Evolutionary conservation across 2,113 vertebrate genomes (phyloP), one percentile per base, ranked within the genome.

Genomic region (Sapajus apella): DNA sequence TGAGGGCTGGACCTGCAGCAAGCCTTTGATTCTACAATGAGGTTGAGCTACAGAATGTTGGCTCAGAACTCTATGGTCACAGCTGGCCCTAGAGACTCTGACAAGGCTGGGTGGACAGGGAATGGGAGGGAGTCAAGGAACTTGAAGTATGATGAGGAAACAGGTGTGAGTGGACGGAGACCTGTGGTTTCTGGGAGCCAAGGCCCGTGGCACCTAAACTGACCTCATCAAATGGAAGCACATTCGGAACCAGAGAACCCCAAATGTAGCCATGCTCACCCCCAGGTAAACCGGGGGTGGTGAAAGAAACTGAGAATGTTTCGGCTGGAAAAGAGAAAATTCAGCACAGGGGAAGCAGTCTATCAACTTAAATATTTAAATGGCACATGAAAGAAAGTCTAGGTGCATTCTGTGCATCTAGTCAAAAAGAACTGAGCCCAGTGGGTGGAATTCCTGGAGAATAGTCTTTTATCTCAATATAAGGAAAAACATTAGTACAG

Each of bases 351-450:
- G 40, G 27, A 56, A 73, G 73, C n/a, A 58, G 18, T 50, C 45
- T 61, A 90, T 64, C 40, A 93, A 73, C 45, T 86, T 16, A 91
- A 45, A 82, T 43, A 89, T 58, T 83, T 95, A 81, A 96, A 93
- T 55, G 20, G 75, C 90, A 83, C 35, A 21, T 5, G 23, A 93
- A 93, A 93, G 75, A 61, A 75, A 70, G 32, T 70, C 55, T 70
- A 18, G 76, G 72, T 82, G 91, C 14, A 58, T 79, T 58, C 17
- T 77, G 20, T 40, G 7, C 50, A n/a, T 94, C 94, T 76, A 75
- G 84, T 80, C 61, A 61, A 87, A 87, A 35, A 96, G 85, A 96
- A 77, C 52, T 43, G 23, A 96, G 82, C 77, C 50, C 66, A 73
- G 35, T 10, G 50, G 32, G 56, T 64, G 8, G 56, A 61, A 81